A percentile compares a stretch with the other conserved stretches of the same genome.
phyloP scores from a whole-genome alignment of 2,797 vertebrate species.

The Rhincodon typus region DNA sequence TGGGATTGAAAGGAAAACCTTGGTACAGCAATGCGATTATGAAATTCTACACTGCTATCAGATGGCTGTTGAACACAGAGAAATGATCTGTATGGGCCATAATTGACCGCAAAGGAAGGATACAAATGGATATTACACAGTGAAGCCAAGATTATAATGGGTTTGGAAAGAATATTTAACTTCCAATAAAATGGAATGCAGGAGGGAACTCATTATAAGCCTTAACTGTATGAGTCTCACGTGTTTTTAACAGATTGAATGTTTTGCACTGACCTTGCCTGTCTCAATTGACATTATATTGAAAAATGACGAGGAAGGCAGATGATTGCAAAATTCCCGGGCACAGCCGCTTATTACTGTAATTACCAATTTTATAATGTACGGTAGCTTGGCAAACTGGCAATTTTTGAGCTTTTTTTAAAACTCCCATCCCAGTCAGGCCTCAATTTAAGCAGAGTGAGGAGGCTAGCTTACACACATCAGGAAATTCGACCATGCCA shows the following conservation, averaged over 20 bases:
- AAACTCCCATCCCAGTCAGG: neutral
- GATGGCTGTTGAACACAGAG: neutral
- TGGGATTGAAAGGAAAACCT: neutral
- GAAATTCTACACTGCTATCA: neutral
- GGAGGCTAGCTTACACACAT: neutral
- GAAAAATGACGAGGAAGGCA: neutral
- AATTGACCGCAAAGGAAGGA: neutral
- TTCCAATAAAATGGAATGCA: neutral
- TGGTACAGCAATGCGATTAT: neutral
- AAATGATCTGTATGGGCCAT: neutral
- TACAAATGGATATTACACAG: neutral
- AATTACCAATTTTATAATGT: neutral
- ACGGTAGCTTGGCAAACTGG: neutral
- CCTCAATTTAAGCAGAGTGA: neutral
- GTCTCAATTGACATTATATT: neutral
- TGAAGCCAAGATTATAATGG: too few relatives aligned
- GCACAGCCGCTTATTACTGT: neutral
- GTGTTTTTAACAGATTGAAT: neutral
- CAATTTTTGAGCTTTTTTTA: neutral
- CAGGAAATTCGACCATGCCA: neutral
- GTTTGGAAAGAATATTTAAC: neutral
- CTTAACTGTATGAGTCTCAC: neutral
- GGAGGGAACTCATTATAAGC: neutral
- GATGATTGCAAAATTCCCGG: neutral
- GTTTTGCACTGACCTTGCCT: neutral